Base-by-base conservation (phyloP, 2,797 vertebrate genomes). In the Artibeus lituratus region DNA sequence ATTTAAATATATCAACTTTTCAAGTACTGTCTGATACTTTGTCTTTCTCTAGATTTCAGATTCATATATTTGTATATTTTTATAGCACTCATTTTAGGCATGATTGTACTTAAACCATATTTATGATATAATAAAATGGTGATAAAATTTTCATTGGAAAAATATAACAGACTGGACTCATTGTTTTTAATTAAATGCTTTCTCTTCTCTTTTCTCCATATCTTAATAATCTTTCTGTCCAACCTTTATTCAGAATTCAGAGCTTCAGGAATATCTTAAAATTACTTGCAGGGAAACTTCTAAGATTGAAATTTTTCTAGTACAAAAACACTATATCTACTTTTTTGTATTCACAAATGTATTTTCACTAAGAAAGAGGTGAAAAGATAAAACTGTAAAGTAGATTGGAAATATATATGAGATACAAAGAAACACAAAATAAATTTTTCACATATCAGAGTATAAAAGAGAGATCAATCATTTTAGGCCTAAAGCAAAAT, bases 341-440 rank as follows among this genome's bases (percentile, higher is more conserved):
- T 51, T 4, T 65, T 84, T 67, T 93, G 7, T 74, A 84, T 87
- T 24, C 37, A 67, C 2, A 76, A 10, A 3, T 42, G 24, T 96
- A 74, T 87, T 97, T 97, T 96, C 24, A 92, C 4, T 72, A 90
- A 39, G 70, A 93, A 57, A 78, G 7, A 78, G 9, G n/a, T 85
- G 69, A 37, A 62, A 93, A 91, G 21, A 55, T 37, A 78, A 76
- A 21, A 8, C 70, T 77, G 9, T 81, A 59, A 14, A 29, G 6
- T 87, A n/a, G 11, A 95, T 80, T 8, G 77, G 87, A 95, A 95
- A 94, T 93, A 42, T 87, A 80, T 0, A 3, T 74, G 49, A 90
- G 51, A 74, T 19, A 42, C 32, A n/a, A 59, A 74, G 96, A 86
- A 24, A 7, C 92, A 87, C 96, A 97, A 73, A 26, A 0, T 18